Evolutionary conservation across 2,113 vertebrate genomes (phyloP), one percentile per base, ranked within the genome.

Genomic region (Tiliqua scincoides): DNA sequence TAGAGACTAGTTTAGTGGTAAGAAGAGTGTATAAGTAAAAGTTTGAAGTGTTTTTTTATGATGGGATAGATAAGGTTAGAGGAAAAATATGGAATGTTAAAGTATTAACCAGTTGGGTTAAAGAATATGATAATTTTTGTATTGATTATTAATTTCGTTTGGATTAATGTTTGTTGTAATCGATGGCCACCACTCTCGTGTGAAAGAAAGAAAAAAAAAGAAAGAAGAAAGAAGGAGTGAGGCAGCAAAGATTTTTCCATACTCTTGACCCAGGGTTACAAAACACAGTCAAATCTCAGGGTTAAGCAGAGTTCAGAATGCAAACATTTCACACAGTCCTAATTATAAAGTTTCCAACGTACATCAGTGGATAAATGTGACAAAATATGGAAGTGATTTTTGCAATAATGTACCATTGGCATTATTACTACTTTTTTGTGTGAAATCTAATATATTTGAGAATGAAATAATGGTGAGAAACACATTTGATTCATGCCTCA

Each of bases 341-440:
- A 79, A 67, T 81, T 85, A 78, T 17, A 0, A 0, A 59, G 21
- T 59, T 72, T 84, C 63, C 65, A 79, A 62, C 10, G 59, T 87
- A 85, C 40, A 74, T 83, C 52, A 77, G 32, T 71, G 88, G 87
- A 72, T 59, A 87, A 75, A 71, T 48, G 54, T 84, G 48, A 75
- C 6, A 27, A 72, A 83, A 54, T 62, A 67, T 84, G 78, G 70
- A 48, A 92, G 71, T 0, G 67, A 15, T 21, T 80, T 86, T 65
- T 71, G 73, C 37, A 89, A 73, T 23, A 82, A 18, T 27, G 80
- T 71, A 70, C 30, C 3, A 65, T 88, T 85, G 25, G 18, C 76
- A 83, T 27, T 6, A 40, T 18, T 77, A 6, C 11, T 54, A 17
- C 40, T 87, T 70, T 79, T n/a, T 37, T 74, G 37, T 82, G 54